Evolutionary conservation across 2,797 vertebrate genomes (phyloP).

Genomic region (Phylloscopus collybita): DNA sequence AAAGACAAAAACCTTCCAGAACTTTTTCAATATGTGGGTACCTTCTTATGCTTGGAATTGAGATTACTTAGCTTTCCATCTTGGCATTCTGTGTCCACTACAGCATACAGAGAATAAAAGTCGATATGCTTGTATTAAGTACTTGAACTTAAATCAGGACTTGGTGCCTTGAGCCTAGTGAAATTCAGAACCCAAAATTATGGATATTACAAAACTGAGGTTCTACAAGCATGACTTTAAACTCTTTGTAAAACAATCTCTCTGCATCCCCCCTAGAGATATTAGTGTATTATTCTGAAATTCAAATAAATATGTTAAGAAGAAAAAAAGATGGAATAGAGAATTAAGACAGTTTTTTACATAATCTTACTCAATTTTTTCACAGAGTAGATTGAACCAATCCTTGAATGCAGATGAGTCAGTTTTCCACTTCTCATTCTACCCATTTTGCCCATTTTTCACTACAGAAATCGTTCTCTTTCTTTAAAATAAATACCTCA

Average conservation of each 20-base stretch:
- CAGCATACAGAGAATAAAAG: background rate
- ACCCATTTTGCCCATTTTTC: background rate
- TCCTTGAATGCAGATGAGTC: background rate
- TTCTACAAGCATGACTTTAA: background rate
- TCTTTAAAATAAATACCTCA: background rate
- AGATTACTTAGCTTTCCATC: background rate
- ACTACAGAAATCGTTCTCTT: background rate
- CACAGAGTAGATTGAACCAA: background rate
- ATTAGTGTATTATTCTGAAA: background rate
- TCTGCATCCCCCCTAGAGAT: background rate
- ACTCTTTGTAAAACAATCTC: background rate
- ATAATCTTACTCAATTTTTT: background rate
- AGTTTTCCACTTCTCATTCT: background rate
- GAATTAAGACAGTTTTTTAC: background rate
- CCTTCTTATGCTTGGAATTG: background rate
- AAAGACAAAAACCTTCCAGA: background rate
- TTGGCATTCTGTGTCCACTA: background rate
- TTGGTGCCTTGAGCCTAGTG: background rate
- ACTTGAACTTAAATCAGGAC: background rate
- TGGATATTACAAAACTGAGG: background rate
- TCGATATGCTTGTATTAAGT: background rate
- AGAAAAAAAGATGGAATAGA: background rate
- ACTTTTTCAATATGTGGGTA: background rate
- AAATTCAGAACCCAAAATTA: background rate
- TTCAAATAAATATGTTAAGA: background rate